phyloP scores from a whole-genome alignment of 2,797 vertebrate species.

The Vipera ursinii region DNA sequence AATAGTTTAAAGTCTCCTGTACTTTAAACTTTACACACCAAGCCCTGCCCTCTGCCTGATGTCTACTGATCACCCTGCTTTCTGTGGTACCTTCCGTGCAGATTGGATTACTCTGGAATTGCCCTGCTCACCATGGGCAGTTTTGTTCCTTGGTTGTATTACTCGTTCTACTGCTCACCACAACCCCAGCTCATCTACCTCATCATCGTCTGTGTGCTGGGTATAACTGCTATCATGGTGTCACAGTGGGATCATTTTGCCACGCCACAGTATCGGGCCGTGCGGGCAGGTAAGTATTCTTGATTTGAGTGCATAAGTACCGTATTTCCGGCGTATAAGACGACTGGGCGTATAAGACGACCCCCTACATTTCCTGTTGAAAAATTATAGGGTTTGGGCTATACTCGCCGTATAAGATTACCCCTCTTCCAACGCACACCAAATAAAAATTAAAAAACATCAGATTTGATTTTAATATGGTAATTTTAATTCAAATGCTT shows the following conservation, averaged over 20 bases:
- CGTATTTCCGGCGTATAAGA: too few relatives aligned
- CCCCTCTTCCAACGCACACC: too few relatives aligned
- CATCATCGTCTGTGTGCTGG: constrained; percentile 47
- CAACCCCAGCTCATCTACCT: constrained; percentile 53
- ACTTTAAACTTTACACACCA: not conserved
- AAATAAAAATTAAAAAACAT: too few relatives aligned
- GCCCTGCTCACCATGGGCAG: constrained; percentile 53
- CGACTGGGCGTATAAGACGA: too few relatives aligned
- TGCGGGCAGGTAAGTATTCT: constrained; percentile 38
- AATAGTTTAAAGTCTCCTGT: not conserved
- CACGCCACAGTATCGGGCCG: constrained; percentile 43
- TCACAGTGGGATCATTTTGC: constrained; percentile 48
- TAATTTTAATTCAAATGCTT: too few relatives aligned
- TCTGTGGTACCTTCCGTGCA: not conserved
- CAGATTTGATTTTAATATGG: too few relatives aligned
- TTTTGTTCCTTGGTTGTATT: constrained; percentile 53
- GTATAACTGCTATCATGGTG: constrained; percentile 44
- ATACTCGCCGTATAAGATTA: too few relatives aligned
- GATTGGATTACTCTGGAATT: constrained; percentile 53
- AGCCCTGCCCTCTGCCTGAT: not conserved
- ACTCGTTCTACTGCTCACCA: constrained; percentile 52
- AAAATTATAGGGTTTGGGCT: too few relatives aligned
- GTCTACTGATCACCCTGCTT: not conserved
- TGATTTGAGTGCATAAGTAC: not conserved
- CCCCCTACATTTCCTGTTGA: too few relatives aligned